Evolutionary conservation across 2,797 vertebrate species (phyloP), one percentile per base, ranked within the genome.

Genomic region (Sylvia borin): DNA sequence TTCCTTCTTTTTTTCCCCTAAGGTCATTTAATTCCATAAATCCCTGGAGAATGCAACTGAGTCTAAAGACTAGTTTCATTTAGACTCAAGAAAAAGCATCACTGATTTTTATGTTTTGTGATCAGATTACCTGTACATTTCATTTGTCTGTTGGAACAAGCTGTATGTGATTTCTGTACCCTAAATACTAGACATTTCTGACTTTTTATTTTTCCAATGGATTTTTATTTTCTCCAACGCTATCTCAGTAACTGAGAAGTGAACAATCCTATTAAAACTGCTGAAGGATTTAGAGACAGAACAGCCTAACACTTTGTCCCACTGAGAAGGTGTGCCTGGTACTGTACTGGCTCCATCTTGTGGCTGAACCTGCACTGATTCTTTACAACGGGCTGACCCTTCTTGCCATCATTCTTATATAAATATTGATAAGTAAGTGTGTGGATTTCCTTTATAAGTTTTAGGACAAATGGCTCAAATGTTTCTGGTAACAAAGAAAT

Each of bases 331-430:
- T 26, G 61, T 24, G 43, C 70, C 65, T 43, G n/a, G 31, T 60
- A 79, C 88, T 84, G 61, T 65, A 13, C 82, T 93, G 81, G 96
- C 96, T 93, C 97, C 96, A 96, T 58, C 97, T 92, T 60, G 94
- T 97, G 96, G 97, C 67, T 80, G 22, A 60, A 76, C n/a, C 38
- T 24, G 21, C 45, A 20, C 22, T 3, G 15, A n/a, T 6, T 55
- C 12, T 70, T 83, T 36, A 7, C 8, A 51, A 40, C 16, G 1
- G n/a, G 5, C 38, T 88, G 57, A 43, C 3, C 40, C 18, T 65
- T 66, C 40, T 64, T 50, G 31, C 6, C 26, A 8, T 40, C 38
- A 26, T 48, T 66, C n/a, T 55, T 18, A 20, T 2, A 42, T 8
- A 83, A 74, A 58, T 40, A 31, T 7, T 43, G 72, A 66, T 24